Evolutionary conservation across 2,113 vertebrate species (phyloP), one percentile per base, ranked within the genome.

Genomic region (Diadophis punctatus): DNA sequence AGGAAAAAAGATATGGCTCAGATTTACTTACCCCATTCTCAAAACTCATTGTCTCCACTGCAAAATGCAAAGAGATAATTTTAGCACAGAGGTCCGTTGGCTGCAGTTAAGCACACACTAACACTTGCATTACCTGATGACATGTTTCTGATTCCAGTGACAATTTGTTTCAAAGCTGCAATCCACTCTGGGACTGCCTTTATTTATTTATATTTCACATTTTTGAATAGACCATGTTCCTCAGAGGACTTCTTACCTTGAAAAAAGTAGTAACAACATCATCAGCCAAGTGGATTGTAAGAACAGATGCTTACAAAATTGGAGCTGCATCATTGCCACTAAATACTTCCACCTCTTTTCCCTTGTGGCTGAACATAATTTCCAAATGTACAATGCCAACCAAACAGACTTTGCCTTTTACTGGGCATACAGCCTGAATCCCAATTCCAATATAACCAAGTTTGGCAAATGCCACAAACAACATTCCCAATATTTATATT

Each of bases 271-370:
- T 88, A 88, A 89, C 4, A n/a, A 22, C 12, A 92, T 88, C 86
- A 80, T 18, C 43, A 89, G 51, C 51, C 51, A 80, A 92, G 34
- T 88, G 87, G 60, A 51, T 55, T 7, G 9, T 25, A 80, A 56
- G 63, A 92, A 89, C 63, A 92, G 87, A 89, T 89, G 87, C 60
- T 92, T 23, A 23, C 51, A 89, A 88, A 34, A 80, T 48, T 55
- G 60, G 43, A 46, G 49, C 22, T 90, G 58, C 34, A 12, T 87
- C 34, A 34, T 25, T 55, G 58, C 51, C 34, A 89, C 60, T 55
- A 88, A 88, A 88, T 74, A 43, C 87, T 23, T 88, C 74, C 91
- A 88, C 60, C 49, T 88, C 91, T 92, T 55, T 52, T 39, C 87
- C 52, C 52, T 46, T 23, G 14, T 34, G 8, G 34, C 10, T 25